phyloP scores from a whole-genome alignment of 2,888 invertebrate genomes.

The Drosophila lacicola region DNA sequence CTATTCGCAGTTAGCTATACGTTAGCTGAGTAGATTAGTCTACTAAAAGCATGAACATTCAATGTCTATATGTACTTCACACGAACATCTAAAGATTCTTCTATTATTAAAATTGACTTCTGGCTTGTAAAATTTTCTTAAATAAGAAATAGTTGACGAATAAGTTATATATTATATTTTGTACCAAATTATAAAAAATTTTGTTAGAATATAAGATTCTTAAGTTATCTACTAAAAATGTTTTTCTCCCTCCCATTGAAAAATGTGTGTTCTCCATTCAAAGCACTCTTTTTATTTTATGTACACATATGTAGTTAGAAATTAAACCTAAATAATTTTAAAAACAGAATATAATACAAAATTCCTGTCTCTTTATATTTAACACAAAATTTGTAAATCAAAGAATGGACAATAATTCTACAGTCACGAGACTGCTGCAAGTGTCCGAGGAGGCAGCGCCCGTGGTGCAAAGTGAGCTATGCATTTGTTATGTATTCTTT shows the following conservation, averaged over 20 bases:
- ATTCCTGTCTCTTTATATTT: constrained; percentile 1
- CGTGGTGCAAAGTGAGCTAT: constrained; percentile 69
- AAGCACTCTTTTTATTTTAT: constrained; percentile 1
- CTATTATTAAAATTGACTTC: no score
- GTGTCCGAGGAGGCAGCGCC: constrained; percentile 75
- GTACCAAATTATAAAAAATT: no score
- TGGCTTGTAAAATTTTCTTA: neutral
- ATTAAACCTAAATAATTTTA: neutral
- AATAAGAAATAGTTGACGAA: neutral
- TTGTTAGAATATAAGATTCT: no score
- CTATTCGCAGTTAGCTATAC: constrained; percentile 44
- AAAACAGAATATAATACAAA: constrained; percentile 1
- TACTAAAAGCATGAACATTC: neutral
- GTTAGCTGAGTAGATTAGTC: neutral
- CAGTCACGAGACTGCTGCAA: constrained; percentile 56
- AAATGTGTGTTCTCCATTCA: neutral
- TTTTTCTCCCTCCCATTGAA: neutral
- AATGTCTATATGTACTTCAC: neutral
- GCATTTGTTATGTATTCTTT: neutral
- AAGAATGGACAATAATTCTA: constrained; percentile 40
- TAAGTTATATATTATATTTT: no score
- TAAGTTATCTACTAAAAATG: neutral
- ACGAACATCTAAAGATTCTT: neutral
- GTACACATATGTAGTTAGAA: neutral
- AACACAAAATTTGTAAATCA: constrained; percentile 10